phyloP scores from a whole-genome alignment of 2,113 vertebrate genomes.

The Oxyruncus cristatus region DNA sequence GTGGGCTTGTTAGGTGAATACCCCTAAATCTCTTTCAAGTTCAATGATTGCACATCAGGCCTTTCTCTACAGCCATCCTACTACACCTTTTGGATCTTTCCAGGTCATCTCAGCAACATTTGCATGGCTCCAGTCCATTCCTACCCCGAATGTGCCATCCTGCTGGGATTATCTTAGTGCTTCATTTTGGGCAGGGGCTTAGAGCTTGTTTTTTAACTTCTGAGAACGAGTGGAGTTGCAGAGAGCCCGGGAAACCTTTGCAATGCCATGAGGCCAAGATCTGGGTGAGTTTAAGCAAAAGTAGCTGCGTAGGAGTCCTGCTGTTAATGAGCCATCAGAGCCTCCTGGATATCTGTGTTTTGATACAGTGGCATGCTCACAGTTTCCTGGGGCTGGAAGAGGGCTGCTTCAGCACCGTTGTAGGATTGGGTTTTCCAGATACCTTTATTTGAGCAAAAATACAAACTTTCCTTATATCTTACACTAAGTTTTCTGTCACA shows the following conservation, averaged over 20 bases:
- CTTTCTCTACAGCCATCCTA: background rate
- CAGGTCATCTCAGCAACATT: background rate
- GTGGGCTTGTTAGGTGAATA: background rate
- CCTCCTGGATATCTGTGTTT: background rate
- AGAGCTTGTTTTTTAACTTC: background rate
- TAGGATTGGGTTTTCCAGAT: background rate
- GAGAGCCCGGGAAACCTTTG: background rate
- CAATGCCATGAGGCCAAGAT: background rate
- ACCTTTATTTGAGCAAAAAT: background rate
- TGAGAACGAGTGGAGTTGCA: background rate
- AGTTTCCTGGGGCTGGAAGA: background rate
- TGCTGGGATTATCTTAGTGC: background rate
- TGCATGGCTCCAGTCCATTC: accelerated
- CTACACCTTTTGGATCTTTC: background rate
- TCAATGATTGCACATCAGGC: background rate
- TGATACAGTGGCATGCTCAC: background rate
- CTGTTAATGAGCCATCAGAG: background rate
- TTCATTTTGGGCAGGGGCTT: background rate
- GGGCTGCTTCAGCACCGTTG: background rate
- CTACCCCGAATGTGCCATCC: background rate
- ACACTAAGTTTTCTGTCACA: background rate
- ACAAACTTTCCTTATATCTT: background rate
- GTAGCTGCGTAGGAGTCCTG: background rate
- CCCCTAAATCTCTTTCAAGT: background rate
- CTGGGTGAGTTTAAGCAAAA: background rate